Conservation (phyloP, 2,113 vertebrate species). For the Potamarius usumacintae region DNA sequence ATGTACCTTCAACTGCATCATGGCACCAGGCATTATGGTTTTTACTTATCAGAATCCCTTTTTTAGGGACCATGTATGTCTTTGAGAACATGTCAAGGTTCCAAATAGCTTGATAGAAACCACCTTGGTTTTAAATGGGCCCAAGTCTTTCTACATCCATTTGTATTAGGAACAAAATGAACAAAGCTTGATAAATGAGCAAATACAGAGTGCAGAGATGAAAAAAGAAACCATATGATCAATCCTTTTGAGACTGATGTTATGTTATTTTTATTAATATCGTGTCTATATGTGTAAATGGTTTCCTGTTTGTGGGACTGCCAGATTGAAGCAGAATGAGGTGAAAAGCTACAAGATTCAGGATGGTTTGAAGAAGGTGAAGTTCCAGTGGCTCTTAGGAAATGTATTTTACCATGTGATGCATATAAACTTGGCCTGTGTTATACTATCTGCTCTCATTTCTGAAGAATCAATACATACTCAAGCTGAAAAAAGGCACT, state of each 20-base stretch:
- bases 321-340: conserved; percentile 12
- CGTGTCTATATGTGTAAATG: neutral
- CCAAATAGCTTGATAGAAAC: neutral
- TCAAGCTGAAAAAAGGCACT: neutral
- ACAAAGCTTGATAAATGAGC: neutral
- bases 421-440: neutral
- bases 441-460: neutral
- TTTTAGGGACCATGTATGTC: neutral
- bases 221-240: neutral
- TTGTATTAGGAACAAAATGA: neutral
- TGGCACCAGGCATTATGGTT: neutral
- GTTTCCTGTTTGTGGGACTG: neutral
- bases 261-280: conserved; percentile 6
- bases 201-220: neutral
- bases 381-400: neutral
- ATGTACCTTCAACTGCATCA: neutral
- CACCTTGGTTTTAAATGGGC: neutral
- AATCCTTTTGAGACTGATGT: neutral
- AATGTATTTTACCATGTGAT: conserved; percentile 21
- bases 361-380: neutral
- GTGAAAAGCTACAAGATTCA: conserved; percentile 18
- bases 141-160: neutral
- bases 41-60: neutral
- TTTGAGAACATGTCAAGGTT: neutral
- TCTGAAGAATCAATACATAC: neutral